Evolutionary conservation across 2,797 vertebrate genomes (phyloP).

Genomic region (Coendou prehensilis): DNA sequence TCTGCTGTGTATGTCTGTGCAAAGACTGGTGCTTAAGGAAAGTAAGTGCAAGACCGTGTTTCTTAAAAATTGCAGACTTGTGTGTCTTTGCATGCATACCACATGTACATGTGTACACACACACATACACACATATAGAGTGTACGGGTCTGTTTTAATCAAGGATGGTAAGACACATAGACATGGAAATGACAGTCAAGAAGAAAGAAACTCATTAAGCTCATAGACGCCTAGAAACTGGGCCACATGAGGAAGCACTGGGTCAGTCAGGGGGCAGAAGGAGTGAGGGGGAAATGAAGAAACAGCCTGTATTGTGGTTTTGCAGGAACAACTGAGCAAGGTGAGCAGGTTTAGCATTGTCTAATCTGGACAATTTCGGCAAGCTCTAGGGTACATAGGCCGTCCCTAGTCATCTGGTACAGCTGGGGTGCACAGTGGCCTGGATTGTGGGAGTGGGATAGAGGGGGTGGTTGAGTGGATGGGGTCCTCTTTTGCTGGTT

Average conservation of each 20-base stretch:
- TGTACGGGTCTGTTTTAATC: background rate
- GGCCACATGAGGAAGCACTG: background rate
- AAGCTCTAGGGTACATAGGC: background rate
- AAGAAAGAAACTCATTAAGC: background rate
- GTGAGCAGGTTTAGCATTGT: background rate
- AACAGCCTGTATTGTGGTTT: background rate
- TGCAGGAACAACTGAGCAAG: background rate
- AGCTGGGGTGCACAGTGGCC: background rate
- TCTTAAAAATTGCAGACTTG: background rate
- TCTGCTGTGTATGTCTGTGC: background rate
- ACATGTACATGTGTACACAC: background rate
- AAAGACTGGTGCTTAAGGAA: background rate
- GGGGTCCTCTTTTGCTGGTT: background rate
- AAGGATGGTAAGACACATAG: background rate
- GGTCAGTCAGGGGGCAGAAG: background rate
- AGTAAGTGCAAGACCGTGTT: background rate
- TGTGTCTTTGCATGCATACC: too few relatives aligned
- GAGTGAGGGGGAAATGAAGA: rapidly evolving
- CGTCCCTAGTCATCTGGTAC: background rate
- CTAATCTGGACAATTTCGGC: background rate
- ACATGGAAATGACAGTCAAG: background rate
- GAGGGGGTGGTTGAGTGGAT: background rate
- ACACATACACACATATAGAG: background rate
- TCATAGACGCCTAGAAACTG: background rate
- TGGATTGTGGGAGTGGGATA: background rate